phyloP scores from a whole-genome alignment of 2,797 vertebrate species.

The Scomberomorus guttatus region DNA sequence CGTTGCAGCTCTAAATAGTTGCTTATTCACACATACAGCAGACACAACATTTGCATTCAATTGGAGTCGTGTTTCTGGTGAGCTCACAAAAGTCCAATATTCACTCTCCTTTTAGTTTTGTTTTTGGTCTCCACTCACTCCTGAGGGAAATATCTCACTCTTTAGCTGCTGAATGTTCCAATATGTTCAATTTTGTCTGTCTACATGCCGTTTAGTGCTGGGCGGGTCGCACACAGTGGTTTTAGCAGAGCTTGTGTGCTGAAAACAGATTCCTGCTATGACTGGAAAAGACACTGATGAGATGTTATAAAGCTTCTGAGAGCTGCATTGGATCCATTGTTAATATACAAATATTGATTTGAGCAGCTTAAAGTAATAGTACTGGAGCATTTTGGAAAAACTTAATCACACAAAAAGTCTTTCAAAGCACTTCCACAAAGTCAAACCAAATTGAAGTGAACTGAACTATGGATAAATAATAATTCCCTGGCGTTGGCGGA shows the following conservation, averaged over 20 bases:
- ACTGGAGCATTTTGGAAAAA: neutral
- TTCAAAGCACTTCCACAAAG: conserved; percentile 9
- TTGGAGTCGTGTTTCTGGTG: too few relatives aligned
- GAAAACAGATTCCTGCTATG: neutral
- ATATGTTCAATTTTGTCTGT: neutral
- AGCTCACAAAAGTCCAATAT: too few relatives aligned
- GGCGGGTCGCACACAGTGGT: too few relatives aligned
- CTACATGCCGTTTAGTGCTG: neutral
- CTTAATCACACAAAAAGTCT: neutral
- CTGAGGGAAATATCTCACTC: neutral
- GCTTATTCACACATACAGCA: too few relatives aligned
- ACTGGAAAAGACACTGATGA: neutral
- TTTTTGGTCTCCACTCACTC: neutral
- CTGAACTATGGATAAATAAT: conserved; percentile 12
- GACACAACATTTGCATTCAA: too few relatives aligned
- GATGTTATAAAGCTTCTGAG: too few relatives aligned
- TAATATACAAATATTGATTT: neutral
- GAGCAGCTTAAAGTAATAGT: neutral
- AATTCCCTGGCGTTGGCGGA: neutral
- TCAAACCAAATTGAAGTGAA: conserved; percentile 21
- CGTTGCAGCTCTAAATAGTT: too few relatives aligned
- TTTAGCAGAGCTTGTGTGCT: too few relatives aligned
- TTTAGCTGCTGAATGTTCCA: neutral
- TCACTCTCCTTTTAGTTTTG: neutral
- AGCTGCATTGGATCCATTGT: neutral